A percentile compares a stretch with the other conserved stretches of the same genome.
Evolutionary conservation across 2,113 vertebrate species (phyloP).

Genomic region (human (Homo sapiens)): DNA sequence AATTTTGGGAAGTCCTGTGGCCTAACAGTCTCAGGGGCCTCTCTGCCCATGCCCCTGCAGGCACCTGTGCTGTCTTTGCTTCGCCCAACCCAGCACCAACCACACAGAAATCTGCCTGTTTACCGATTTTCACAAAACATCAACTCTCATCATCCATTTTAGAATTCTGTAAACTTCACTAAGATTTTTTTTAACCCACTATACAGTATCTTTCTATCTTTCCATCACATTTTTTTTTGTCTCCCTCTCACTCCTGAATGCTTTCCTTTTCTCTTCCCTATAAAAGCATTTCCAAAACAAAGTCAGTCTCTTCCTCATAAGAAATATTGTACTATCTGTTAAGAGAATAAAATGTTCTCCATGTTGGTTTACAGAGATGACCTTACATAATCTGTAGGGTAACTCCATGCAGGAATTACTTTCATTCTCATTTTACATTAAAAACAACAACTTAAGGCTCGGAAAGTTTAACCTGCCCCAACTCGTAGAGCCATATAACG

Average conservation of each 20-base stretch:
- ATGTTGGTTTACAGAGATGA: not conserved
- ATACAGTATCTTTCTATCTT: not conserved
- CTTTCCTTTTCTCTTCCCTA: not conserved
- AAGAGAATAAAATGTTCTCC: not conserved
- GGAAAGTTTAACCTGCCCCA: not conserved
- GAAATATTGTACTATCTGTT: not conserved
- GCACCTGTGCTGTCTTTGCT: not conserved
- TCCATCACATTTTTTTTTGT: not conserved
- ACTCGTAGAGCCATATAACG: not conserved
- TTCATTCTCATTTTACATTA: not conserved
- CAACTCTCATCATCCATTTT: not conserved
- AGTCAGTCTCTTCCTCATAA: not conserved
- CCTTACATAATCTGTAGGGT: not conserved
- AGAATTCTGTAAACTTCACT: not conserved
- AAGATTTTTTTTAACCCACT: not conserved
- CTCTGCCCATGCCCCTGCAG: too few relatives aligned
- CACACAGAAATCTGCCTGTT: not conserved
- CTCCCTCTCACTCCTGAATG: not conserved
- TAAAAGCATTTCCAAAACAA: not conserved
- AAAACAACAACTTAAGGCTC: not conserved
- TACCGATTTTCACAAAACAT: not conserved
- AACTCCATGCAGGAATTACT: not conserved
- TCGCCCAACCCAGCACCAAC: not conserved
- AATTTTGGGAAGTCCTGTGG: not conserved
- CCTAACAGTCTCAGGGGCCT: not conserved